These are phyloP conservation scores for Dromiciops gliroides DNA, from an alignment of 2,113 vertebrate species.

Conservation along the genomic window DNA sequence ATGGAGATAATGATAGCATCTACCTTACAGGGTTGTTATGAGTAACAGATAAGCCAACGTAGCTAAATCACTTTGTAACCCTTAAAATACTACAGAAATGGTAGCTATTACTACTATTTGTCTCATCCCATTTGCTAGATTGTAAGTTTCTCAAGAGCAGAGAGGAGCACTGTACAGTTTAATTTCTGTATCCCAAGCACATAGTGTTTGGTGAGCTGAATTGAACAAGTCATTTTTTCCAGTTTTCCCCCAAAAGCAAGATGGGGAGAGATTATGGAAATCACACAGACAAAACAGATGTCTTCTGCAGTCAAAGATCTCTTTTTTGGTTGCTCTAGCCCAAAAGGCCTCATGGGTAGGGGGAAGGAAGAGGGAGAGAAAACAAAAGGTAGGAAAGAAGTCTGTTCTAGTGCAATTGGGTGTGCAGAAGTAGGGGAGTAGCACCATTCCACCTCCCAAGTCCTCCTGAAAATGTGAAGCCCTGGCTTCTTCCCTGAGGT, in stretches of 20 bases:
- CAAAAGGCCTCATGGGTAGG: neutral
- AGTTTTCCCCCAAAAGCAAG: neutral
- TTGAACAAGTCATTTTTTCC: neutral
- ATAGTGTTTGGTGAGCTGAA: neutral
- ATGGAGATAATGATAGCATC: neutral
- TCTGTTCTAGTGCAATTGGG: neutral
- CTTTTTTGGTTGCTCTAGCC: neutral
- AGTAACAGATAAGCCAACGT: neutral
- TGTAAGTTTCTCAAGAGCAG: neutral
- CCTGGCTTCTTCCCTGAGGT: constrained; percentile 54
- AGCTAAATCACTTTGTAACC: neutral
- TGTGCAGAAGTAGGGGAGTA: neutral
- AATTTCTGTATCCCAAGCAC: neutral
- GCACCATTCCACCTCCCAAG: neutral
- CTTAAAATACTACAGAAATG: neutral
- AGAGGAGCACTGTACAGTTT: neutral
- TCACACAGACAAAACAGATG: too few relatives aligned
- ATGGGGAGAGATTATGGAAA: neutral
- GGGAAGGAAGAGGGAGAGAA: neutral
- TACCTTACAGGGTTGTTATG: neutral
- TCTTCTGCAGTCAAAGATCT: too few relatives aligned
- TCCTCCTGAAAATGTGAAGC: constrained; percentile 42
- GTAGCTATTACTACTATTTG: neutral
- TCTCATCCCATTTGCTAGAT: neutral
- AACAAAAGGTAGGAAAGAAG: neutral